Conservation (phyloP, 1,140 invertebrate species). For the Drosophila orena region DNA sequence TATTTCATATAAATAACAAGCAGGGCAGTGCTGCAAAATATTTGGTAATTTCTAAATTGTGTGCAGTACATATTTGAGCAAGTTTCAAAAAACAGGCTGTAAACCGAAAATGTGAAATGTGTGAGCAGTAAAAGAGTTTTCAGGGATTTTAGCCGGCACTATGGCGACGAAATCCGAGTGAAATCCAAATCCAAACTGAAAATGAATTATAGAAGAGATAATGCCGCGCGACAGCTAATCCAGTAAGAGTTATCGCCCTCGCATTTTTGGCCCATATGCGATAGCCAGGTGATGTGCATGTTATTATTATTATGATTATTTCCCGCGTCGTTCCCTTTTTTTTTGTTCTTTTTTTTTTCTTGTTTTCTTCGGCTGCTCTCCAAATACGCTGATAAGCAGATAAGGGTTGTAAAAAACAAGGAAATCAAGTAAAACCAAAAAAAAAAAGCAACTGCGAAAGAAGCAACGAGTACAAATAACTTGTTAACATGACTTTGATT, state of each 20-base stretch:
- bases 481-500: constrained; percentile 64
- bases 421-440: constrained; percentile 1
- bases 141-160: not conserved
- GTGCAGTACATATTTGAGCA: not conserved
- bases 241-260: constrained; percentile 40
- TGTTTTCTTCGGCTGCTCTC: constrained; percentile 14
- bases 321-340: constrained; percentile 2
- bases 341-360: constrained; percentile 1
- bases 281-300: constrained; percentile 38
- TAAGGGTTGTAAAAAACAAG: constrained; percentile 45
- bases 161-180: not conserved
- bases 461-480: constrained; percentile 43
- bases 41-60: not conserved
- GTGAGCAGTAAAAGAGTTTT: not conserved
- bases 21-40: not conserved
- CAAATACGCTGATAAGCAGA: constrained; percentile 54
- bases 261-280: constrained; percentile 35
- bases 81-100: not conserved
- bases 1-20: not conserved
- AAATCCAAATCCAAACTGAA: constrained; percentile 2
- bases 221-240: constrained; percentile 33
- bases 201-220: constrained; percentile 37
- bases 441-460: constrained; percentile 6
- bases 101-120: not conserved
- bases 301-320: constrained; percentile 46